These are phyloP conservation scores for Holothuria leucospilota DNA, from an alignment of 53 echinoderm and acorn worm species.

Conservation along the genomic window DNA sequence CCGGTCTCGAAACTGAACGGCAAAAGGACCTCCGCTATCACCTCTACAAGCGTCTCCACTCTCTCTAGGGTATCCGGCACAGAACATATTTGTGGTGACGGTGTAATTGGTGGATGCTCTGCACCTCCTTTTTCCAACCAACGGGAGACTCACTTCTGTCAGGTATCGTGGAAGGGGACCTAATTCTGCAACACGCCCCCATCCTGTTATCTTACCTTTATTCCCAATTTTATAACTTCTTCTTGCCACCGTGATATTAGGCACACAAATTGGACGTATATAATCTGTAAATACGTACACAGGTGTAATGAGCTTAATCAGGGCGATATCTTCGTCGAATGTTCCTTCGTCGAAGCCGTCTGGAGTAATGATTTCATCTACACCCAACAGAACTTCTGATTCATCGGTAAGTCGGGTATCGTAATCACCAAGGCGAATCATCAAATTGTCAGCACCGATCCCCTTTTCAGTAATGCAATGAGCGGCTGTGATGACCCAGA, in stretches of 20 bases:
- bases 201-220: slow-evolving; percentile 69
- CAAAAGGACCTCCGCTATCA: slow-evolving; percentile 94
- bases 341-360: slow-evolving; percentile 49
- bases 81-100: slow-evolving; percentile 85
- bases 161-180: slow-evolving; percentile 76
- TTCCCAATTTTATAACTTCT: slow-evolving; percentile 40
- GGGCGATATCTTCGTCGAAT: slow-evolving; percentile 82
- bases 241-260: slow-evolving; percentile 47
- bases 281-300: slow-evolving; percentile 68
- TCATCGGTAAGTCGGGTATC: slow-evolving; percentile 59
- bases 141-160: slow-evolving; percentile 71
- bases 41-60: slow-evolving; percentile 85
- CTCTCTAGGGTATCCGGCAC: slow-evolving; percentile 77
- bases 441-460: slow-evolving; percentile 13
- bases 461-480: slow-evolving; percentile 59
- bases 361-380: slow-evolving; percentile 51
- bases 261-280: slow-evolving; percentile 83
- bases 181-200: slow-evolving; percentile 74
- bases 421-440: slow-evolving; percentile 82
- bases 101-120: slow-evolving; percentile 41
- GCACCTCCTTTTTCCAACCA: slow-evolving; percentile 60
- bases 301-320: slow-evolving; percentile 62
- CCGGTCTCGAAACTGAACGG: slow-evolving; percentile 46
- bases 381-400: slow-evolving; percentile 52
- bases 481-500: slow-evolving; percentile 86